A percentile compares a stretch with the other conserved stretches of the same genome.
Evolutionary conservation across 2,797 vertebrate genomes (phyloP).

Genomic region (Melanotaenia nigrans): DNA sequence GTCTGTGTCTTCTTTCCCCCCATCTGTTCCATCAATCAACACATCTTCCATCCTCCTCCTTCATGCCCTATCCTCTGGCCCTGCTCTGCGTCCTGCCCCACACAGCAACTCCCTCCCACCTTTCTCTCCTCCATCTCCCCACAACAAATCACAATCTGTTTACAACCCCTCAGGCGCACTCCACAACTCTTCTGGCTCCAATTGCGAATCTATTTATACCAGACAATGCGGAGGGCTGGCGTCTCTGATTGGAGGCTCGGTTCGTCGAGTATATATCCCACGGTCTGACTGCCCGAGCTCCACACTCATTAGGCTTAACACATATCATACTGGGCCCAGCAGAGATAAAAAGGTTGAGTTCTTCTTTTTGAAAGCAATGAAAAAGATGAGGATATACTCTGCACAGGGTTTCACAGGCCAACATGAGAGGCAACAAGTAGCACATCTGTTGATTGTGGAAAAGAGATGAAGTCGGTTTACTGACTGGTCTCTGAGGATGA

Average conservation of each 20-base stretch:
- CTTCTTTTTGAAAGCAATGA: conserved; percentile 18
- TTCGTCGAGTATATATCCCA: conserved; percentile 49
- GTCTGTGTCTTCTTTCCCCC: neutral
- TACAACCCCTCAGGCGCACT: conserved; percentile 71
- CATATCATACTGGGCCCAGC: conserved; percentile 56
- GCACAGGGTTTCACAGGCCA: conserved; percentile 49
- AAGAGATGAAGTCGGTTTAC: conserved; percentile 32
- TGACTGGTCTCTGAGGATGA: conserved; percentile 32
- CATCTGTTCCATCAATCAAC: conserved; percentile 2
- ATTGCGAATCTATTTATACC: conserved; percentile 76
- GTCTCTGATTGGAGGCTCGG: conserved; percentile 64
- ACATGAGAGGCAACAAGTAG: conserved; percentile 66
- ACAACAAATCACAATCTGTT: conserved; percentile 77
- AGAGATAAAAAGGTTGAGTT: conserved; percentile 22
- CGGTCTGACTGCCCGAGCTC: conserved; percentile 57
- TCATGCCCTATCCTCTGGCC: conserved; percentile 23
- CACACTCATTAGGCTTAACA: conserved; percentile 65
- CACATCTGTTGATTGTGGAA: conserved; percentile 61
- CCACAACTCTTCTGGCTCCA: conserved; percentile 74
- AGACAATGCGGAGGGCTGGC: conserved; percentile 66
- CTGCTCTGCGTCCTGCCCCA: conserved; percentile 17
- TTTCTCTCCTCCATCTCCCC: conserved; percentile 56
- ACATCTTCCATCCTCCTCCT: neutral
- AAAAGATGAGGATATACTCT: conserved; percentile 39
- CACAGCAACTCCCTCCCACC: conserved; percentile 34